Evolutionary conservation across 2,113 vertebrate species (phyloP).

Genomic region (Himantopus leucocephalus): DNA sequence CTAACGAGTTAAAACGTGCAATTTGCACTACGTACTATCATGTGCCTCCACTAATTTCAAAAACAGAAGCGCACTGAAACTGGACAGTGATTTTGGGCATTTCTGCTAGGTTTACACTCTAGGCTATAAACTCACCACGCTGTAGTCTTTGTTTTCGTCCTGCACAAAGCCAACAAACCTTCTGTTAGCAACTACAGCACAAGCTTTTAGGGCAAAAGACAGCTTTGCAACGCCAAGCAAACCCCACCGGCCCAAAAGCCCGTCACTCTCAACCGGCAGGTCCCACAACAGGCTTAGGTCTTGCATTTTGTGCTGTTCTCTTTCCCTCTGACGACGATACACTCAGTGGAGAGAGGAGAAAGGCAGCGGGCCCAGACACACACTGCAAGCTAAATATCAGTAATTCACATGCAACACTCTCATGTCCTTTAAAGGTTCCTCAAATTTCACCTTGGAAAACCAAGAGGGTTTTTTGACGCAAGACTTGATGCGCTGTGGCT

Average conservation of each 20-base stretch:
- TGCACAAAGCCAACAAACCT: not conserved
- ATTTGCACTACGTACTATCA: not conserved
- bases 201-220: not conserved
- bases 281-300: too few relatives aligned
- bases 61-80: not conserved
- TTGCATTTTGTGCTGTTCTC: not conserved
- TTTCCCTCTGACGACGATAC: fast-evolving
- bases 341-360: not conserved
- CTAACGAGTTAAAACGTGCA: not conserved
- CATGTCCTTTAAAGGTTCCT: not conserved
- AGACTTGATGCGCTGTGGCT: not conserved
- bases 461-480: not conserved
- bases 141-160: not conserved
- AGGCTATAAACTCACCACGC: not conserved
- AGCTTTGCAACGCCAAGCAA: not conserved
- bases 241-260: not conserved
- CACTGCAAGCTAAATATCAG: not conserved
- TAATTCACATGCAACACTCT: not conserved
- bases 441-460: not conserved
- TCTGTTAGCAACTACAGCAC: not conserved
- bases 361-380: not conserved
- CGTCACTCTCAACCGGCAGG: too few relatives aligned
- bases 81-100: not conserved
- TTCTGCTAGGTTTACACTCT: not conserved
- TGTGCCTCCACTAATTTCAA: not conserved